These are phyloP conservation scores for Cyclophora albipunctata DNA, from an alignment of 2,888 invertebrate species.

Conservation along the genomic window DNA sequence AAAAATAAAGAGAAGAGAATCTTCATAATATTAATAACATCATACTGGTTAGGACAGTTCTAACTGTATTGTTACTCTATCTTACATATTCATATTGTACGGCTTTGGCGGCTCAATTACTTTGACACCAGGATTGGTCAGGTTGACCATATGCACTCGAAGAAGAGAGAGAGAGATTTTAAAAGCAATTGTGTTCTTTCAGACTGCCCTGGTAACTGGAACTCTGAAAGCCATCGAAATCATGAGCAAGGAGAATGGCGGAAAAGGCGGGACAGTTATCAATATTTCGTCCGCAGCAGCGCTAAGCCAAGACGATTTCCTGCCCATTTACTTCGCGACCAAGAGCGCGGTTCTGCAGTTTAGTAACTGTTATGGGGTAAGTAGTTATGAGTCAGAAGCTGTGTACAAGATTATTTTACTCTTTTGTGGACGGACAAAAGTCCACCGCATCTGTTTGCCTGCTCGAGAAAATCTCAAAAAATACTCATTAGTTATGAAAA, in stretches of 20 bases:
- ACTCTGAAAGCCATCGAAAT: constrained; percentile 29
- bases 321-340: constrained; percentile 31
- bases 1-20: no score
- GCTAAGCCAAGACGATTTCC: constrained; percentile 12
- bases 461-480: no score
- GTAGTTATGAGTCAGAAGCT: constrained; percentile 5
- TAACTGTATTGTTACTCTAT: no score
- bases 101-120: no score
- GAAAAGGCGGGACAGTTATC: constrained; percentile 34
- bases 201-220: constrained; percentile 31
- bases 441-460: not conserved
- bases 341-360: constrained; percentile 39
- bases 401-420: no score
- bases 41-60: no score
- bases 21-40: no score
- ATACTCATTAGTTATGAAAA: no score
- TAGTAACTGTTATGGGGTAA: constrained; percentile 34
- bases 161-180: no score
- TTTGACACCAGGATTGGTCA: no score
- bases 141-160: no score
- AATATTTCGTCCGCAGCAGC: constrained; percentile 35
- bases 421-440: not conserved
- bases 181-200: constrained; percentile 5
- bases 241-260: constrained; percentile 36
- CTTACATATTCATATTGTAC: no score